Evolutionary conservation across 2,113 vertebrate species (phyloP), one percentile per base, ranked within the genome.

Genomic region (Glaucomys volans): DNA sequence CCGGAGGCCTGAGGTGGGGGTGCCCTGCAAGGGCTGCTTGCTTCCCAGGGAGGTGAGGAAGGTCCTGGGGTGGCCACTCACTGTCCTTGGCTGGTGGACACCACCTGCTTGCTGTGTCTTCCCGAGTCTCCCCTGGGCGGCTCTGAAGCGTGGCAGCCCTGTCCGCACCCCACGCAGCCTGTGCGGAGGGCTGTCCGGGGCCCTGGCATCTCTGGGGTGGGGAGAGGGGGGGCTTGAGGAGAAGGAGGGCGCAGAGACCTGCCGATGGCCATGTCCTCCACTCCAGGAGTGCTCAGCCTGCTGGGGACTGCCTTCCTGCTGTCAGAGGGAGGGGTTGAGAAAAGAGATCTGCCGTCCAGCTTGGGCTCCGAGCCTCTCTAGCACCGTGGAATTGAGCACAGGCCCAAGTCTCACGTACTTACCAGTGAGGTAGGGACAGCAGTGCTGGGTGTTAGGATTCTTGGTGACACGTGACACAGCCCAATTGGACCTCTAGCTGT

Each of bases 111-210:
- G 2, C 44, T 35, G 26, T 26, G 75, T 20, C 64, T 7, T 72
- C 32, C 1, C 0, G 37, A 1, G 26, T 12, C 66, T 8, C 24
- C 47, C 37, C 42, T 3, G 14, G 0, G n/a, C 2, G 11, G 1
- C 50, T 10, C 14, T 17, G 7, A 4, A 57, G 54, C 1, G 3
- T 3, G 1, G 10, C 12, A 0, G 6, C 22, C 72, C 6, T 0
- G 57, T 12, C 13, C 13, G 69, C 40, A 44, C 1, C 71, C 44
- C 11, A 8, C 1, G 22, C 67, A 14, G 24, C 47, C 54, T 52
- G 52, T 16, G 40, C 44, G 22, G 35, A 44, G 42, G 42, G 20
- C 40, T 16, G 13, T 42, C 28, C 37, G 44, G 20, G 42, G 52
- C 22, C 10, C 59, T 37, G 42, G 52, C 40, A 80, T 14, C 52